These are phyloP conservation scores for Hydropsyche betteni DNA, from an alignment of 2,888 invertebrate genomes.

Conservation along the genomic window DNA sequence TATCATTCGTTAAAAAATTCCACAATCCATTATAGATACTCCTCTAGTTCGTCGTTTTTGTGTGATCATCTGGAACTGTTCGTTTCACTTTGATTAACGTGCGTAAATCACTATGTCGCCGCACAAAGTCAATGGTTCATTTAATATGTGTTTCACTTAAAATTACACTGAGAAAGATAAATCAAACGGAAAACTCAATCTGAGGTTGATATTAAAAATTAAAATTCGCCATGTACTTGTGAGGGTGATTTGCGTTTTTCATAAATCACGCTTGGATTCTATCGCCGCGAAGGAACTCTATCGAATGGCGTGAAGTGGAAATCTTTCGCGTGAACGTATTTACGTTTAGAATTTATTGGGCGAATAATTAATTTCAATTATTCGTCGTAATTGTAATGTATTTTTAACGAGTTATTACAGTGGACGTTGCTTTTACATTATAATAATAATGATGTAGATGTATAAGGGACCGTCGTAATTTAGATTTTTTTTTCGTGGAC, in stretches of 20 bases:
- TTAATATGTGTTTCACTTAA: not conserved
- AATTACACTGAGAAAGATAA: too few species aligned
- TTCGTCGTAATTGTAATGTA: slow-evolving; percentile 19
- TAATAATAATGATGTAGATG: too few species aligned
- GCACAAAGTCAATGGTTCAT: slow-evolving; percentile 1
- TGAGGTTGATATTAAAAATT: not conserved
- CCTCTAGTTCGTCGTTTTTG: too few species aligned
- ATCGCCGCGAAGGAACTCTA: slow-evolving; percentile 12
- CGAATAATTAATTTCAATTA: slow-evolving; percentile 27
- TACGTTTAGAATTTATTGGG: slow-evolving; percentile 19
- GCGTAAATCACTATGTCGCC: not conserved
- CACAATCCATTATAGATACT: too few species aligned
- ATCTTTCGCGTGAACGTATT: slow-evolving; percentile 15
- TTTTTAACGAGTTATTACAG: slow-evolving; percentile 3
- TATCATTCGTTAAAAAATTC: not conserved
- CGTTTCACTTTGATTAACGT: not conserved
- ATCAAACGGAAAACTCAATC: not conserved
- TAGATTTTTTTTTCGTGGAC: not conserved
- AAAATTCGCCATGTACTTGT: not conserved
- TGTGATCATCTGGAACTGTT: not conserved
- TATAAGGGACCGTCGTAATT: too few species aligned
- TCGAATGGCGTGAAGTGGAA: slow-evolving; percentile 14
- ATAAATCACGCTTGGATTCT: not conserved
- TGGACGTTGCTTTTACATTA: too few species aligned
- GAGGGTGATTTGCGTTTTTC: slow-evolving; percentile 19